Percentiles rank a stretch among this genome's conserved stretches.
Conservation (phyloP, 1,140 invertebrate genomes). For the Orius insidiosus region DNA sequence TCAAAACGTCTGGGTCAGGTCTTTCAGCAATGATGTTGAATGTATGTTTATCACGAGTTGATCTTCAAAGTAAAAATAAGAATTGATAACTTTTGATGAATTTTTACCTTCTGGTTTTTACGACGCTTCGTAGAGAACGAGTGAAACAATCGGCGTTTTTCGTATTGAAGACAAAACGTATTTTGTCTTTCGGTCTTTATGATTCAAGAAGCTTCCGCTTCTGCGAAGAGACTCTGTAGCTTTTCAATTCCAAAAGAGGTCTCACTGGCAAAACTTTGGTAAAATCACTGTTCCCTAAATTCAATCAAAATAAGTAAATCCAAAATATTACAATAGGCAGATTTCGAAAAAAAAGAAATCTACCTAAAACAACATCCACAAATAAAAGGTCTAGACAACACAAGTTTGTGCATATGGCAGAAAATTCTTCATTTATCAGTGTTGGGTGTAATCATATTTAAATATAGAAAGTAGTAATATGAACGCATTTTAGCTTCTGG, state of each 20-base stretch:
- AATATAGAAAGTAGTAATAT: not conserved
- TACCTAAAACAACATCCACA: too few relatives aligned
- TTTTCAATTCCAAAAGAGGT: conserved; percentile 42
- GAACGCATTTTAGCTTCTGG: not conserved
- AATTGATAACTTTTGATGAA: conserved; percentile 3
- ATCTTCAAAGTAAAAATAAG: conserved; percentile 30
- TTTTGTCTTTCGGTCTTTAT: conserved; percentile 53
- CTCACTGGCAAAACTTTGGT: conserved; percentile 29
- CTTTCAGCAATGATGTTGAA: conserved; percentile 46
- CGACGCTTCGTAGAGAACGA: conserved; percentile 38
- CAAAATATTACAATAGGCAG: not conserved
- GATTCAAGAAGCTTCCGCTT: conserved; percentile 51
- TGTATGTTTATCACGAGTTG: conserved; percentile 47
- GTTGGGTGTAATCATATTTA: not conserved
- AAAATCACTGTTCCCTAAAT: conserved; percentile 32
- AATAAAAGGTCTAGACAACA: too few relatives aligned
- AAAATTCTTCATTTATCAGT: not conserved
- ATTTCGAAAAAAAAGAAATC: not conserved
- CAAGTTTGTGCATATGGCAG: not conserved
- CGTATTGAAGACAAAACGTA: conserved; percentile 70
- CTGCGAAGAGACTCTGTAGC: conserved; percentile 44
- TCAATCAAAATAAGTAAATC: conserved; percentile 21
- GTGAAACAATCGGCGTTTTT: conserved; percentile 66
- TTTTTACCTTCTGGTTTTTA: conserved; percentile 30
- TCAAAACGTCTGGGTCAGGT: conserved; percentile 45